Evolutionary conservation across 1,140 invertebrate genomes (phyloP), one percentile per base, ranked within the genome.

Genomic region (Protaetia brevitarsis): DNA sequence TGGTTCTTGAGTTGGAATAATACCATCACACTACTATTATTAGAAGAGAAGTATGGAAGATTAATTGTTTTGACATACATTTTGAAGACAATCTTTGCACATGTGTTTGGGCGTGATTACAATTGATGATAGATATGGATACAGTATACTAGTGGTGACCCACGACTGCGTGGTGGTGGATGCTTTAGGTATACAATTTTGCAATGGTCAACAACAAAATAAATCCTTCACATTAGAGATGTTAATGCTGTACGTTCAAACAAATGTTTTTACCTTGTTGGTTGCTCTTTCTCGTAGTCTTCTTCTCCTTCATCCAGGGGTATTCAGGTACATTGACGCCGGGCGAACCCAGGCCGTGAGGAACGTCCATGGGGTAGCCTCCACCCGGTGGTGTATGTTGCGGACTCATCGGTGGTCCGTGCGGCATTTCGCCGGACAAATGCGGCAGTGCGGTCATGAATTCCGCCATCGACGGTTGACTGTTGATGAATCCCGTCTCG

Each of bases 251-350:
- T 28, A 59, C 23, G 2, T 28, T n/a, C 26, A 30, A 0, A 27
- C 10, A 23, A 29, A 59, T 31, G 6, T 59, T 11, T 29, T 59
- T 82, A 95, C 93, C 92, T 91, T 95, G 93, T 79, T 94, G 93
- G 75, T 85, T 89, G 77, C 82, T 89, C 79, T 97, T 96, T 72
- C 94, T 85, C 1, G 93, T 92, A 1, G 93, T 95, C 80, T 97
- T 97, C 84, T 97, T 97, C 80, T 97, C 95, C 78, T 96, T 96
- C 94, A 97, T 96, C 94, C 94, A 97, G 0, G 94, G 93, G 79
- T 95, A 97, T 75, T 96, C 94, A 19, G 93, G 92, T 57, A 95
- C 90, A 77, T 91, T 90, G 71, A 91, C 87, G 19, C 87, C 87
- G 0, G 83, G 83, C 61, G 85, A 82, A 27, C 84, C 78, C 64